These are phyloP conservation scores for Protomyctophum bolini DNA, from an alignment of 2,113 vertebrate genomes.

Conservation along the genomic window DNA sequence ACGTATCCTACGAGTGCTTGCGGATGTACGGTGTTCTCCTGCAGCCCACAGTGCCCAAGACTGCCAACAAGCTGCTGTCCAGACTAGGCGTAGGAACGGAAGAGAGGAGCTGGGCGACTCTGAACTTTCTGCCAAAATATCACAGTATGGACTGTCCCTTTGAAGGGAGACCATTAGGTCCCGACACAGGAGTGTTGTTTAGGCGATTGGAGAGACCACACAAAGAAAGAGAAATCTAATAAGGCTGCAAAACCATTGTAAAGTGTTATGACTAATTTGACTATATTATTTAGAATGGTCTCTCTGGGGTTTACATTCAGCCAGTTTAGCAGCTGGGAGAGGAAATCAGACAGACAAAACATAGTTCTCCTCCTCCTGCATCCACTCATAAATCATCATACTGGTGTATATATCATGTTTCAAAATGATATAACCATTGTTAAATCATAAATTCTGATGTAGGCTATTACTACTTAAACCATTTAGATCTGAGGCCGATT, in stretches of 20 bases:
- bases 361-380: slow-evolving; percentile 96
- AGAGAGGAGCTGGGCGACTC: slow-evolving; percentile 77
- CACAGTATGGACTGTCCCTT: slow-evolving; percentile 78
- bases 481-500: no score
- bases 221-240: slow-evolving; percentile 44
- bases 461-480: no score
- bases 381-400: slow-evolving; percentile 79
- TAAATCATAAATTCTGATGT: not conserved
- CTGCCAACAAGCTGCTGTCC: slow-evolving; percentile 84
- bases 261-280: no score
- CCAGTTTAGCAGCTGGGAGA: slow-evolving; percentile 81
- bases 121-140: slow-evolving; percentile 81
- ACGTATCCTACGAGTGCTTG: slow-evolving; percentile 88
- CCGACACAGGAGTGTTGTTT: slow-evolving; percentile 87
- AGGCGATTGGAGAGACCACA: slow-evolving; percentile 78
- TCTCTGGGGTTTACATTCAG: slow-evolving; percentile 74
- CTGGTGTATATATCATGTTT: no score
- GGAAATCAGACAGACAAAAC: slow-evolving; percentile 89
- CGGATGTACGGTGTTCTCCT: slow-evolving; percentile 88
- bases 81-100: slow-evolving; percentile 80
- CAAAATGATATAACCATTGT: not conserved
- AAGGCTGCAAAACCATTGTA: slow-evolving; percentile 33
- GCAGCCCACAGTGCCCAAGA: slow-evolving; percentile 86
- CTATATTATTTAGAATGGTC: no score
- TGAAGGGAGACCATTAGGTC: slow-evolving; percentile 86